Base-by-base conservation (phyloP, 1,140 invertebrate species). In the Zaprionus ghesquierei region DNA sequence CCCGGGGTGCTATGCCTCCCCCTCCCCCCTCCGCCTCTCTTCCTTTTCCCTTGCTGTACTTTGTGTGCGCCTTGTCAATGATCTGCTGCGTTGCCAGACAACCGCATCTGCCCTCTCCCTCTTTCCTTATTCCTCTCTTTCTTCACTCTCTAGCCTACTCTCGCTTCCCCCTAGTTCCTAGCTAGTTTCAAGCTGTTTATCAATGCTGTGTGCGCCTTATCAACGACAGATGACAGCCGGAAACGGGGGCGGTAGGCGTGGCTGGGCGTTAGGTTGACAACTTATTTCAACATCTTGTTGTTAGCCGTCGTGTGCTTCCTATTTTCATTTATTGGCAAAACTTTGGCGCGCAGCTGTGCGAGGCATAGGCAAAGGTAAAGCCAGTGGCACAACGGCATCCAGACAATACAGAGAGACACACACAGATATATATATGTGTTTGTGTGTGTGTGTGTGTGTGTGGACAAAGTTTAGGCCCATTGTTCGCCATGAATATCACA, bases 241-340 rank as follows among this genome's bases (percentile, higher is more conserved):
- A 81, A 79, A 79, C 75, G 18, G 60, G 35, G 1, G 5, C 35
- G 6, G 68, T 33, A 27, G 22, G 6, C 4, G 29, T 15, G 25
- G 31, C 27, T 25, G 41, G 72, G 70, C 82, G 51, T 82, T 82
- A 70, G 68, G 75, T 87, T 86, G 81, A 86, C 81, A 86, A 86
- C 82, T 87, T 86, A 86, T 87, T 86, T 86, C 82, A 86, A 73
- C 84, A 82, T 86, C 79, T 82, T 72, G 70, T 74, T 77, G 71
- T 77, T 74, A 69, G 49, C 71, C 71, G 35, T 72, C 53, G 72
- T 75, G 50, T 25, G 71, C 71, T 86, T 86, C 81, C 78, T 87
- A 87, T 86, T 86, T 86, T 87, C 81, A 86, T 86, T 86, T 86
- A 86, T 86, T 86, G 79, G 64, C 77, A 81, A 86, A 86, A 86